phyloP scores from a whole-genome alignment of 2,888 invertebrate species.

The Altica lythri region DNA sequence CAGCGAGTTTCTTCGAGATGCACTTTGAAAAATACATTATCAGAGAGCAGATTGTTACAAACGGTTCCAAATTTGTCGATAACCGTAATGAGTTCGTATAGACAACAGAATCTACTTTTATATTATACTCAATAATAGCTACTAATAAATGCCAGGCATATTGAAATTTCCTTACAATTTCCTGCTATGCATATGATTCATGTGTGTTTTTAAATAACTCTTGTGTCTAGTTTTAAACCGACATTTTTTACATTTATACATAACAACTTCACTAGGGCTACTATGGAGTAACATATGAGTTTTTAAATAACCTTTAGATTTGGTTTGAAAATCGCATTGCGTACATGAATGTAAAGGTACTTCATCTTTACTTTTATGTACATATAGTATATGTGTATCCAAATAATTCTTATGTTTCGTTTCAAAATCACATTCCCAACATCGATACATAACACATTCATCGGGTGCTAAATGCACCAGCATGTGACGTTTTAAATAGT shows the following conservation, averaged over 20 bases:
- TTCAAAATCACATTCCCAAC: conserved; percentile 37
- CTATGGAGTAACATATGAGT: conserved; percentile 40
- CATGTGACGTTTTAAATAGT: conserved; percentile 39
- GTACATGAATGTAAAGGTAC: conserved; percentile 37
- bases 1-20: too few relatives aligned
- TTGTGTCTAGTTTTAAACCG: conserved; percentile 39
- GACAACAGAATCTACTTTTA: too few relatives aligned
- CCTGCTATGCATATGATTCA: conserved; percentile 33
- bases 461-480: conserved; percentile 34
- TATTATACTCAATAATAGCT: too few relatives aligned
- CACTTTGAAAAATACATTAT: too few relatives aligned
- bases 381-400: conserved; percentile 36
- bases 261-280: conserved; percentile 36
- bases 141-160: not conserved
- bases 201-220: conserved; percentile 39
- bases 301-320: conserved; percentile 40
- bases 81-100: too few relatives aligned
- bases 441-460: conserved; percentile 37
- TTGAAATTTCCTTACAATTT: conserved; percentile 7
- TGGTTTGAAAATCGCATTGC: conserved; percentile 38
- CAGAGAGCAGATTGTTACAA: too few relatives aligned
- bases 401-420: conserved; percentile 39
- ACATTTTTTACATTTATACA: conserved; percentile 39
- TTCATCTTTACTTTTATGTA: conserved; percentile 35
- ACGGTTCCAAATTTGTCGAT: too few relatives aligned